phyloP scores from a whole-genome alignment of 2,888 invertebrate species.

The Eupithecia subumbrata region DNA sequence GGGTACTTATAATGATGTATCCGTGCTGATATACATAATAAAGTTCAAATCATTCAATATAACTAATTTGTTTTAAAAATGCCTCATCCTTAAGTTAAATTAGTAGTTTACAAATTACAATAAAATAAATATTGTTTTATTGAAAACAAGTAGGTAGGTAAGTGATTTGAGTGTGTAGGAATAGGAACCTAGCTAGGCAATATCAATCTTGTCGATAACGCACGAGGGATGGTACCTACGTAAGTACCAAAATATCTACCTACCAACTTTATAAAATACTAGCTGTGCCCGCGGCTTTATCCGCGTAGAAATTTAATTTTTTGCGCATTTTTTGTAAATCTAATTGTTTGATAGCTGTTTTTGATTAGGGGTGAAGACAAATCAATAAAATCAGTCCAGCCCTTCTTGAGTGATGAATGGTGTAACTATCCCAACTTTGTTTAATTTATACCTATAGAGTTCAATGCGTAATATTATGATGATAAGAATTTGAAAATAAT shows the following conservation, averaged over 20 bases:
- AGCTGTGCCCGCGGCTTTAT: background rate
- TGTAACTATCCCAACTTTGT: background rate
- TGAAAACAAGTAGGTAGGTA: background rate
- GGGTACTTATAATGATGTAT: constrained; percentile 14
- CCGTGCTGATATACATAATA: constrained; percentile 20
- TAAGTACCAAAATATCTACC: background rate
- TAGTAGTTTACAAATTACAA: too few relatives aligned
- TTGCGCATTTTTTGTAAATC: background rate
- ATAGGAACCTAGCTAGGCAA: background rate
- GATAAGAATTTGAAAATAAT: too few relatives aligned
- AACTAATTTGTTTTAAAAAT: background rate
- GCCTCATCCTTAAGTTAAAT: background rate
- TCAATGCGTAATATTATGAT: too few relatives aligned
- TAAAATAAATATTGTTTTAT: background rate
- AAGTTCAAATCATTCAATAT: constrained; percentile 25
- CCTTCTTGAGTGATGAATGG: background rate
- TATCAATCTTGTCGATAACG: background rate
- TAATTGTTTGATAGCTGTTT: background rate
- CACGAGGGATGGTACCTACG: background rate
- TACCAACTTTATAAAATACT: background rate
- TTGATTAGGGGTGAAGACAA: background rate
- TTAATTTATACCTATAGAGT: too few relatives aligned
- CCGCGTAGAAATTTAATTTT: background rate
- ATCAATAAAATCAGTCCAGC: background rate
- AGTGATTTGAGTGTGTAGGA: background rate